Evolutionary conservation across 2,113 vertebrate species (phyloP).

Genomic region (Aldabrachelys gigantea): DNA sequence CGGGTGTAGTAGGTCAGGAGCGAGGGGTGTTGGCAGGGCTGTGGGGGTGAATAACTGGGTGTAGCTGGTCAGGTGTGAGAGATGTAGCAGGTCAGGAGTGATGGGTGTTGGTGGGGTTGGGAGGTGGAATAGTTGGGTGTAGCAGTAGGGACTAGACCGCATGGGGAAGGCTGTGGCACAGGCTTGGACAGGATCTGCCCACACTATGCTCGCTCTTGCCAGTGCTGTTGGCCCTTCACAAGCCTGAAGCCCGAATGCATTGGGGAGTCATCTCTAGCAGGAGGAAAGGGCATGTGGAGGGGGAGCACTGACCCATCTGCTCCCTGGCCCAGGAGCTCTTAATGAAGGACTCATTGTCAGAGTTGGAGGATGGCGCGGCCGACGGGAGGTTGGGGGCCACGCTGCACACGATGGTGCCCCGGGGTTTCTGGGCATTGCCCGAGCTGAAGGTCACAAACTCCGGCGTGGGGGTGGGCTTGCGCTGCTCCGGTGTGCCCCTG

Average conservation of each 20-base stretch:
- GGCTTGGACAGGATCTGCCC: background rate
- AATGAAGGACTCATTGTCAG: constrained; percentile 87
- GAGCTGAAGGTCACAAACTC: constrained; percentile 78
- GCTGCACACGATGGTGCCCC: constrained; percentile 90
- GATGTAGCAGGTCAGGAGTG: no score
- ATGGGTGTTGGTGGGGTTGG: no score
- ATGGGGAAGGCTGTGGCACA: background rate
- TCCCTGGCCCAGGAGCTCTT: constrained; percentile 93
- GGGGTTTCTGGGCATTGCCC: constrained; percentile 73
- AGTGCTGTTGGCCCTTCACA: rapidly evolving
- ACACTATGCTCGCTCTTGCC: background rate
- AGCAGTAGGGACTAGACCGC: background rate
- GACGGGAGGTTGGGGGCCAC: constrained; percentile 93
- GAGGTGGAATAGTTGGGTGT: background rate
- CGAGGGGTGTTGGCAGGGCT: no score
- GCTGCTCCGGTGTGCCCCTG: constrained; percentile 75
- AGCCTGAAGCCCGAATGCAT: background rate
- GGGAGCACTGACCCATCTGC: constrained; percentile 87
- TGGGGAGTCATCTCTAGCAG: background rate
- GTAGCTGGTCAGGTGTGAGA: no score
- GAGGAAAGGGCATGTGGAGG: background rate
- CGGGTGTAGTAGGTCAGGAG: no score
- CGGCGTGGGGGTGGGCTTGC: constrained; percentile 69
- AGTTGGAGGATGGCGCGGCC: constrained; percentile 78
- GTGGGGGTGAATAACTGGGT: no score